A percentile compares a stretch with the other conserved stretches of the same genome.
Evolutionary conservation across 2,888 invertebrate genomes (phyloP).

Genomic region (Conchocele bisecta): DNA sequence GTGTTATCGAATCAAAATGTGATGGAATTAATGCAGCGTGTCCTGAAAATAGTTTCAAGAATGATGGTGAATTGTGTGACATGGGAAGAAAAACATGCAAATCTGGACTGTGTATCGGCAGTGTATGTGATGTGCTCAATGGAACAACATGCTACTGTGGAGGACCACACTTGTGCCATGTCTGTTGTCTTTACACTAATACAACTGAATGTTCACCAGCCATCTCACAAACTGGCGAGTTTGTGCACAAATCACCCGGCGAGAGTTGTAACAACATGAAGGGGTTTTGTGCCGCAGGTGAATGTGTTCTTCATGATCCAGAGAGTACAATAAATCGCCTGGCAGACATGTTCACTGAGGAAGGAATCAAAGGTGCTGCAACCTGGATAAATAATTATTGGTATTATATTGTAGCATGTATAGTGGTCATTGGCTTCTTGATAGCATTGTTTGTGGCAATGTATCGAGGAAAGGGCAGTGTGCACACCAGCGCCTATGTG

Average conservation of each 20-base stretch:
- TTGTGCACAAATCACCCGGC: slow-evolving; percentile 35
- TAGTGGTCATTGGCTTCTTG: slow-evolving; percentile 29
- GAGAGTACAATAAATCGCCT: slow-evolving; percentile 51
- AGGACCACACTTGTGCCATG: slow-evolving; percentile 46
- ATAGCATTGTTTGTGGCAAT: slow-evolving; percentile 52
- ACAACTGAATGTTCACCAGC: slow-evolving; percentile 42
- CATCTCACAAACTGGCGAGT: background rate
- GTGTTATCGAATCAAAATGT: slow-evolving; percentile 58
- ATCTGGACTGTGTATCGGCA: slow-evolving; percentile 59
- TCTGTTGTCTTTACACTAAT: slow-evolving; percentile 62
- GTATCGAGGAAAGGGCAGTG: slow-evolving; percentile 45
- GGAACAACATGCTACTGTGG: slow-evolving; percentile 59
- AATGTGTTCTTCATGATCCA: slow-evolving; percentile 48
- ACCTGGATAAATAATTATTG: slow-evolving; percentile 61
- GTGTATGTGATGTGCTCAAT: slow-evolving; percentile 58
- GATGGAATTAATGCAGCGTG: slow-evolving; percentile 61
- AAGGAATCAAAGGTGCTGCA: slow-evolving; percentile 38
- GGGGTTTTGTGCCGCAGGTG: slow-evolving; percentile 56
- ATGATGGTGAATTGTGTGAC: slow-evolving; percentile 61
- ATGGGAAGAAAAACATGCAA: slow-evolving; percentile 59
- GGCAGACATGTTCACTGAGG: slow-evolving; percentile 41
- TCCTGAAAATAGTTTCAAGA: slow-evolving; percentile 42
- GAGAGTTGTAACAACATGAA: slow-evolving; percentile 53
- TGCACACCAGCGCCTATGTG: slow-evolving; percentile 60
- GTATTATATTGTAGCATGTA: slow-evolving; percentile 58